These are phyloP conservation scores for Dryococelus australis DNA, from an alignment of 2,888 invertebrate genomes.

Conservation along the genomic window DNA sequence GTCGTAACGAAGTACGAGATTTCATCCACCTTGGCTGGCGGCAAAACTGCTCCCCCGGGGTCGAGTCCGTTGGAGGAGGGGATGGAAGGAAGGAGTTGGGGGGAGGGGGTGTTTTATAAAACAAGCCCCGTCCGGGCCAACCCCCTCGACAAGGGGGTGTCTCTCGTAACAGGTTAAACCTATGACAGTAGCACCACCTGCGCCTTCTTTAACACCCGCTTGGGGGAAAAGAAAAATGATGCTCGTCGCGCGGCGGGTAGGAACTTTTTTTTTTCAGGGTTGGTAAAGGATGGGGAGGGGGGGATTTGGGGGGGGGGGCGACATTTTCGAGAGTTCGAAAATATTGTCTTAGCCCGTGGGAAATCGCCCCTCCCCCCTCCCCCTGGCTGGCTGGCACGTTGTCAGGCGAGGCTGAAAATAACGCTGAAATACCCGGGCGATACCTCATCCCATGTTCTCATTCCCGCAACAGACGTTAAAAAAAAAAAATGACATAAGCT, in stretches of 20 bases:
- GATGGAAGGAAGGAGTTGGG: background rate
- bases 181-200: slow-evolving; percentile 41
- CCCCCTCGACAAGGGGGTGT: background rate
- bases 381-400: background rate
- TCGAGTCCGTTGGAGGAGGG: background rate
- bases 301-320: background rate
- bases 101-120: slow-evolving; percentile 13
- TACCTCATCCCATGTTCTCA: background rate
- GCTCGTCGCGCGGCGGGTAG: background rate
- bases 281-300: background rate
- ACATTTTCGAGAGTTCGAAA: slow-evolving; percentile 1
- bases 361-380: background rate
- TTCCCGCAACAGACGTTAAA: background rate
- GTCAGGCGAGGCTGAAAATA: background rate
- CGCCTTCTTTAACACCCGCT: slow-evolving; percentile 34
- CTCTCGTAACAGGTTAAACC: slow-evolving; percentile 39
- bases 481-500: background rate
- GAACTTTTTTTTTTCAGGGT: background rate
- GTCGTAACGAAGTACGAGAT: slow-evolving; percentile 44
- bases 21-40: slow-evolving; percentile 42
- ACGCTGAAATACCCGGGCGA: background rate
- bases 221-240: slow-evolving; percentile 37
- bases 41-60: slow-evolving; percentile 42
- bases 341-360: slow-evolving; percentile 16
- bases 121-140: background rate